Percentiles rank a stretch among this genome's conserved stretches.
Evolutionary conservation across 1,140 invertebrate species (phyloP).

Genomic region (Laupala kohalensis): DNA sequence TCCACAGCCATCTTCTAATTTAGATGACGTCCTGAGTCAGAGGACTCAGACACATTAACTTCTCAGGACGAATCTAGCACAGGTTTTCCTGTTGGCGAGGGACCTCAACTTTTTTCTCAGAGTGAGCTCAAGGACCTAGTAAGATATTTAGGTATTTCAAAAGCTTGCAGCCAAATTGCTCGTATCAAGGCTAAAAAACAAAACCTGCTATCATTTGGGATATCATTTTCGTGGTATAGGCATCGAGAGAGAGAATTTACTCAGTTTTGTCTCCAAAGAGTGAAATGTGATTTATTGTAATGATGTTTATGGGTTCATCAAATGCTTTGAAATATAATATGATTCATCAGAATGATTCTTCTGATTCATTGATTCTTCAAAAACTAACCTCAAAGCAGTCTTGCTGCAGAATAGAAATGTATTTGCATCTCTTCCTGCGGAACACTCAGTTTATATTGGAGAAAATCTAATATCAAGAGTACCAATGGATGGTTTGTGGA

Average conservation of each 20-base stretch:
- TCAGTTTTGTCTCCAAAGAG: too few species aligned
- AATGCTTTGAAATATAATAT: constrained; percentile 21
- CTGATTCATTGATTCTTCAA: constrained; percentile 26
- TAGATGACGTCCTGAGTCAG: constrained; percentile 4
- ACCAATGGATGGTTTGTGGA: neutral
- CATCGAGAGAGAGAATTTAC: constrained; percentile 14
- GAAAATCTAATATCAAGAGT: constrained; percentile 17
- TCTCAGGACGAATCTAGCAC: constrained; percentile 4
- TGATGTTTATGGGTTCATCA: constrained; percentile 18
- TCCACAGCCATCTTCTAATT: neutral
- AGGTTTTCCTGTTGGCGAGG: constrained; percentile 5
- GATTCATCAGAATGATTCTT: constrained; percentile 17
- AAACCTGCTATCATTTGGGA: constrained; percentile 11
- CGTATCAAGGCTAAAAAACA: constrained; percentile 16
- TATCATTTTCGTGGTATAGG: constrained; percentile 9
- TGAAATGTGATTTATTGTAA: constrained; percentile 8
- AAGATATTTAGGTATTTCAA: constrained; percentile 16
- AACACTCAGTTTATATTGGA: constrained; percentile 23
- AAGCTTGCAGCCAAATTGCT: constrained; percentile 13
- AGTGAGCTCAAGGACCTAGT: constrained; percentile 14
- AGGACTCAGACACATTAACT: constrained; percentile 6
- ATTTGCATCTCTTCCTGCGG: constrained; percentile 21
- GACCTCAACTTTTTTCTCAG: constrained; percentile 6
- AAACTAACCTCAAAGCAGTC: constrained; percentile 26
- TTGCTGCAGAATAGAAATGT: constrained; percentile 17